Percentiles rank a stretch among this genome's conserved stretches.
Conservation (phyloP, 2,888 invertebrate genomes). For the Pilophorus perplexus region DNA sequence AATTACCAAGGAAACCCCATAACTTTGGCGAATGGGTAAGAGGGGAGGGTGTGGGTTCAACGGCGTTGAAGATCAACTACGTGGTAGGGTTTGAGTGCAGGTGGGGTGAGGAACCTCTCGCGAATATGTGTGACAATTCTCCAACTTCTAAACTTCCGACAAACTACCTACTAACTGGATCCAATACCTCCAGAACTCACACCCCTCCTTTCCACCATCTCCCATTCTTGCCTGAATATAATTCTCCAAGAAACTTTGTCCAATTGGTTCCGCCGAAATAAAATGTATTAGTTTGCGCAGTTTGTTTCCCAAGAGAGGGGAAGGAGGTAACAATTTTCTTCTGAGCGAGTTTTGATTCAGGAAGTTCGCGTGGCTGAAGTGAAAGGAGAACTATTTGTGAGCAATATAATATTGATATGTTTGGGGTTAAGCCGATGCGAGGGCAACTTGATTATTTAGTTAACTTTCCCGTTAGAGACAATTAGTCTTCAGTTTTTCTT, state of each 20-base stretch:
- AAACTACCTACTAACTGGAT: slow-evolving; percentile 33
- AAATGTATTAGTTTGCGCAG: slow-evolving; percentile 33
- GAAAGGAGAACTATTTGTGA: no score
- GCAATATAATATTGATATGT: no score
- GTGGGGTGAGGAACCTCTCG: slow-evolving; percentile 1
- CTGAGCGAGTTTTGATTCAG: slow-evolving; percentile 18
- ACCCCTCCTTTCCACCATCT: background rate
- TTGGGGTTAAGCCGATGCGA: no score
- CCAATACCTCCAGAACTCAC: slow-evolving; percentile 11
- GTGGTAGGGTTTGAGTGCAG: no score
- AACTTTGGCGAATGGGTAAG: slow-evolving; percentile 5
- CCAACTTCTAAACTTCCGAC: slow-evolving; percentile 34
- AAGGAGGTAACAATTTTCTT: slow-evolving; percentile 24
- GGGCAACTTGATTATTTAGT: no score
- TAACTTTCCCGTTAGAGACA: no score
- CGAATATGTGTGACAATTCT: slow-evolving; percentile 31
- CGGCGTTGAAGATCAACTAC: slow-evolving; percentile 8
- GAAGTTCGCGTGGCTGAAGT: no score
- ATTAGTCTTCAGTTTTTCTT: no score
- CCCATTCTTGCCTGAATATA: slow-evolving; percentile 22
- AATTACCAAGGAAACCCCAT: slow-evolving; percentile 20
- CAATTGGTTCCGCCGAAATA: slow-evolving; percentile 30
- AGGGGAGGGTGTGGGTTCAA: background rate
- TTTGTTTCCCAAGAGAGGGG: slow-evolving; percentile 16
- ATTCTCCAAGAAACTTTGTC: slow-evolving; percentile 29